phyloP scores from a whole-genome alignment of 2,113 vertebrate species.

The Percina caprodes region DNA sequence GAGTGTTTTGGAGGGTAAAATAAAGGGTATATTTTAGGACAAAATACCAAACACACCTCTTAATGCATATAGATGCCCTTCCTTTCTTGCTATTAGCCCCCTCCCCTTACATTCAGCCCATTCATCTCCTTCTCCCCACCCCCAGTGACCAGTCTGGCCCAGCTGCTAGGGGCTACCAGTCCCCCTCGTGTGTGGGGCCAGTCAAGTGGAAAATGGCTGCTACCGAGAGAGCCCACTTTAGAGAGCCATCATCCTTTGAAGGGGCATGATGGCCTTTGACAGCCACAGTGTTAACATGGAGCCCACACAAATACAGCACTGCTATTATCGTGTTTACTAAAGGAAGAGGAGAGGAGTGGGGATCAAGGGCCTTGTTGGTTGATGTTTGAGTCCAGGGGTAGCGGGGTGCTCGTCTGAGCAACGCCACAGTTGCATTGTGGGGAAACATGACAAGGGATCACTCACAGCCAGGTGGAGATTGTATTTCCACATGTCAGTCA shows the following conservation, averaged over 20 bases:
- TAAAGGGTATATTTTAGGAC: conserved; percentile 40
- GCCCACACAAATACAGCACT: conserved; percentile 65
- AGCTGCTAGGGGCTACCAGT: conserved; percentile 79
- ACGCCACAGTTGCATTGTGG: conserved; percentile 47
- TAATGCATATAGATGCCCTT: conserved; percentile 58
- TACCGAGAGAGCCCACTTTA: conserved; percentile 84
- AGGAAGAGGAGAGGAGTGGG: conserved; percentile 61
- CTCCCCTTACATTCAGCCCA: conserved; percentile 59
- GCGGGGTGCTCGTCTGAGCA: conserved; percentile 46
- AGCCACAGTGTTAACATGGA: conserved; percentile 80
- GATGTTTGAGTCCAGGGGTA: conserved; percentile 66
- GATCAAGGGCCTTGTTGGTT: conserved; percentile 64
- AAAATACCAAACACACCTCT: conserved; percentile 61
- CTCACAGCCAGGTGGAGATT: conserved; percentile 60
- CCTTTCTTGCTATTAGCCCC: conserved; percentile 60
- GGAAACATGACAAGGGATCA: conserved; percentile 68
- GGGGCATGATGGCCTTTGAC: conserved; percentile 83
- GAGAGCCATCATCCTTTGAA: conserved; percentile 84
- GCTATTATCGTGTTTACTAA: conserved; percentile 80
- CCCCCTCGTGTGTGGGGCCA: conserved; percentile 81
- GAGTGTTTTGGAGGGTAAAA: conserved; percentile 42
- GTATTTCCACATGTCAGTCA: conserved; percentile 52
- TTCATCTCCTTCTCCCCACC: conserved; percentile 73
- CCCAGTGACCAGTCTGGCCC: conserved; percentile 73
- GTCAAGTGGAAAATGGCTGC: conserved; percentile 86